These are phyloP conservation scores for Tiaroga cobitis DNA, from an alignment of 2,797 vertebrate genomes.

Conservation along the genomic window DNA sequence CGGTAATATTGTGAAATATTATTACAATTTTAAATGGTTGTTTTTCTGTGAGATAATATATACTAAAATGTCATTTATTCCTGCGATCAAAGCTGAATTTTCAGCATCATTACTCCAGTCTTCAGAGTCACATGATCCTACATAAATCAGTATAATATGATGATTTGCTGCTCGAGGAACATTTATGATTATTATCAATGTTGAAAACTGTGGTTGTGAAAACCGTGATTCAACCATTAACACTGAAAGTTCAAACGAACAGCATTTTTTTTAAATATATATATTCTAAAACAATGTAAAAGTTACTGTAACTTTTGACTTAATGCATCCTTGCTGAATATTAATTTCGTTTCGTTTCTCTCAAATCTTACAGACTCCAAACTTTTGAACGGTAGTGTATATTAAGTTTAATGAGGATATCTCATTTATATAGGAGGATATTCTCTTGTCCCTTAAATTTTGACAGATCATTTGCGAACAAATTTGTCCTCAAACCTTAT, in stretches of 20 bases:
- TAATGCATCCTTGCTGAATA: neutral
- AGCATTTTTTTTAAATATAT: neutral
- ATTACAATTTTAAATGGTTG: neutral
- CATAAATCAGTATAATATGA: neutral
- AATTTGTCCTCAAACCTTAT: neutral
- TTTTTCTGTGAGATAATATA: neutral
- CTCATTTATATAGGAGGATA: neutral
- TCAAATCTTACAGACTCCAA: no score
- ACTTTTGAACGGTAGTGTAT: neutral
- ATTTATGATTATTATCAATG: neutral
- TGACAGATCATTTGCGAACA: neutral
- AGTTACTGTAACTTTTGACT: neutral
- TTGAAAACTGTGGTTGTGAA: neutral
- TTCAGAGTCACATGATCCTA: neutral
- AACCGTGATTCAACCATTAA: neutral
- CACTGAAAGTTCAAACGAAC: neutral
- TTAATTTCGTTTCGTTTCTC: neutral
- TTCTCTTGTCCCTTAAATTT: neutral
- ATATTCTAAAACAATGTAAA: neutral
- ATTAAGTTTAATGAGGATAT: neutral
- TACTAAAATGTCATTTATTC: neutral
- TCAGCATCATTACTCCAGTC: neutral
- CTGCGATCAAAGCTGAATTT: neutral
- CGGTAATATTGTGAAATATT: neutral
- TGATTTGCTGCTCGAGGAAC: neutral